phyloP scores from a whole-genome alignment of 2,797 vertebrate genomes.

The Cuniculus paca region DNA sequence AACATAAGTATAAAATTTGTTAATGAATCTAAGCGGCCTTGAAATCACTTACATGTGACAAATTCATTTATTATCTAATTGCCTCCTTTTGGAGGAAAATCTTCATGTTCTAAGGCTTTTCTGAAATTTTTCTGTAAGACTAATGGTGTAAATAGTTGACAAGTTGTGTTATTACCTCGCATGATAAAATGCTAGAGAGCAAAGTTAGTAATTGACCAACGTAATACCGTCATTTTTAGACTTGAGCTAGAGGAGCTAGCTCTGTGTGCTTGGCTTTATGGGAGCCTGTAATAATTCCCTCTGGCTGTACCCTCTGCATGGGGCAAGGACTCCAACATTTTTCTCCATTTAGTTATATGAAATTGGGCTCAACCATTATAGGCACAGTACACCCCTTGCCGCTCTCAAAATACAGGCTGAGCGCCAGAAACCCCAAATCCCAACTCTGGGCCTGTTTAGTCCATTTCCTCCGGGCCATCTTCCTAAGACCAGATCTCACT shows the following conservation, averaged over 20 bases:
- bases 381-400: fast-evolving
- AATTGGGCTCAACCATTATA: neutral
- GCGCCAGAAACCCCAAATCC: neutral
- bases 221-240: neutral
- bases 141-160: neutral
- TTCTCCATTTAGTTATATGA: neutral
- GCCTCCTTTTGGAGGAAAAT: neutral
- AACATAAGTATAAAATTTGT: constrained; percentile 33
- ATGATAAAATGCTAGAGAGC: neutral
- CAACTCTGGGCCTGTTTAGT: neutral
- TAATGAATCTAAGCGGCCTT: neutral
- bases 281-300: neutral
- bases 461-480: neutral
- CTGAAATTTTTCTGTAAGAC: neutral
- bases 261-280: neutral
- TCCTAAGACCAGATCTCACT: neutral
- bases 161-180: neutral
- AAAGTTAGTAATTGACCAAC: neutral
- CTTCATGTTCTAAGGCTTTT: neutral
- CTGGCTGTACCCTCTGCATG: fast-evolving
- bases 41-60: neutral
- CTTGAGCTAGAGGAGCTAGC: neutral
- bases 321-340: neutral
- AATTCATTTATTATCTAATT: constrained; percentile 42
- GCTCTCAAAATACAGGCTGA: neutral